These are phyloP conservation scores for Scrobipalpa atriplicella DNA, from an alignment of 2,888 invertebrate genomes.

Conservation along the genomic window DNA sequence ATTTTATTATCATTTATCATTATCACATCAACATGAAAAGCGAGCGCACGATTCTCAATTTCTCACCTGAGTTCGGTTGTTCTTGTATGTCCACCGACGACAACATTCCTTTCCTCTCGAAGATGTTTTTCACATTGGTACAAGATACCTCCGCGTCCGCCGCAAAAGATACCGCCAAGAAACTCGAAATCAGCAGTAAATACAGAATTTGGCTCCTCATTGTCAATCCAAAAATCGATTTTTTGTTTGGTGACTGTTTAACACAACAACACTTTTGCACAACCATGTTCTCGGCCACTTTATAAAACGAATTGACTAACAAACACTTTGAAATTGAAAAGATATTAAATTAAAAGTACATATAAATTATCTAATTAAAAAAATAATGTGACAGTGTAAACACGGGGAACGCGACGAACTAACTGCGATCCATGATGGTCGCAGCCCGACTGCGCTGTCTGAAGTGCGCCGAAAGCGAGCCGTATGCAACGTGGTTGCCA, in stretches of 20 bases:
- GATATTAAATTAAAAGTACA: slow-evolving; percentile 45
- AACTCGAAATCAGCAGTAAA: slow-evolving; percentile 70
- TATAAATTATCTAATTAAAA: slow-evolving; percentile 33
- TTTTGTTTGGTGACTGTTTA: slow-evolving; percentile 77
- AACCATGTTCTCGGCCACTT: slow-evolving; percentile 64
- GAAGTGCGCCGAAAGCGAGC: slow-evolving; percentile 59
- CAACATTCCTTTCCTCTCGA: slow-evolving; percentile 78
- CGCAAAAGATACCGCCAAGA: slow-evolving; percentile 59
- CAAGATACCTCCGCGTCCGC: slow-evolving; percentile 73
- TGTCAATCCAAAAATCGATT: slow-evolving; percentile 80
- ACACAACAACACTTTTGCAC: slow-evolving; percentile 78
- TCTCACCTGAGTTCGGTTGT: slow-evolving; percentile 80
- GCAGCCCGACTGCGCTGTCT: slow-evolving; percentile 64
- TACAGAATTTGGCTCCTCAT: slow-evolving; percentile 74
- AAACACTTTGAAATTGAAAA: slow-evolving; percentile 34
- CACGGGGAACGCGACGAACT: slow-evolving; percentile 54
- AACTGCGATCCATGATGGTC: slow-evolving; percentile 77
- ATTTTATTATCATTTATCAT: slow-evolving; percentile 59
- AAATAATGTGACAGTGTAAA: slow-evolving; percentile 46
- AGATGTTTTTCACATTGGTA: slow-evolving; percentile 76
- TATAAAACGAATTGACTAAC: slow-evolving; percentile 36
- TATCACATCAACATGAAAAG: slow-evolving; percentile 49
- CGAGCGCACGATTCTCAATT: slow-evolving; percentile 47
- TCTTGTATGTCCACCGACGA: slow-evolving; percentile 74
- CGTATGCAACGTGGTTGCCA: slow-evolving; percentile 16